Evolutionary conservation across 2,888 invertebrate species (phyloP).

Genomic region (Bimastos eiseni): DNA sequence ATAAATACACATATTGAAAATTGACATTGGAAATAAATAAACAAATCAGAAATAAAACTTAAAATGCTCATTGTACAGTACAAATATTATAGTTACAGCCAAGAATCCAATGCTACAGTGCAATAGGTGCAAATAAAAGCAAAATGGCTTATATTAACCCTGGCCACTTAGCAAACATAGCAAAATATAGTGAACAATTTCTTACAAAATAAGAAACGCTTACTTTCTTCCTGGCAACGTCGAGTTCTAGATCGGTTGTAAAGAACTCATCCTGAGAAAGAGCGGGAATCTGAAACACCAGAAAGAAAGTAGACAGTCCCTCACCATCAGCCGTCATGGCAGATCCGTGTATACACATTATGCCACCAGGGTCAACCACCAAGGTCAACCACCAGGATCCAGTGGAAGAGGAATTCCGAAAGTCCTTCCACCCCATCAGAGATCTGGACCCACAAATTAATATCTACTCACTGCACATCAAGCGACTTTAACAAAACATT

Average conservation of each 20-base stretch:
- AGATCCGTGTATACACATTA: no score
- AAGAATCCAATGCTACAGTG: no score
- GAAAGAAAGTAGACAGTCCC: not conserved
- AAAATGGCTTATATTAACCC: no score
- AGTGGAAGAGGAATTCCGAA: not conserved
- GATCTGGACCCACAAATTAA: not conserved
- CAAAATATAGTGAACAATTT: not conserved
- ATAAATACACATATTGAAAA: not conserved
- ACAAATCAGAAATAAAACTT: not conserved
- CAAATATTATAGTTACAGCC: no score
- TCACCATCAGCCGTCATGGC: not conserved
- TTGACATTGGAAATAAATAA: no score
- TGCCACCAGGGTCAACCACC: not conserved
- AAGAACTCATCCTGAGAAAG: slow-evolving; percentile 49
- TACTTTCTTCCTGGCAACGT: slow-evolving; percentile 53
- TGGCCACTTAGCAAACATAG: no score
- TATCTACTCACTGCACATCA: not conserved
- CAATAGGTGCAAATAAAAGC: no score
- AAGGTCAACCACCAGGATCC: not conserved
- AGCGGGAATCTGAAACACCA: slow-evolving; percentile 22
- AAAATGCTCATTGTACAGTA: no score
- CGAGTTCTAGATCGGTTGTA: slow-evolving; percentile 53
- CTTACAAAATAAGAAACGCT: not conserved
- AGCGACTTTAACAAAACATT: not conserved
- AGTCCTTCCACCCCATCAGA: not conserved